Conservation (phyloP, 2,113 vertebrate species). For the Crotalus helleri region DNA sequence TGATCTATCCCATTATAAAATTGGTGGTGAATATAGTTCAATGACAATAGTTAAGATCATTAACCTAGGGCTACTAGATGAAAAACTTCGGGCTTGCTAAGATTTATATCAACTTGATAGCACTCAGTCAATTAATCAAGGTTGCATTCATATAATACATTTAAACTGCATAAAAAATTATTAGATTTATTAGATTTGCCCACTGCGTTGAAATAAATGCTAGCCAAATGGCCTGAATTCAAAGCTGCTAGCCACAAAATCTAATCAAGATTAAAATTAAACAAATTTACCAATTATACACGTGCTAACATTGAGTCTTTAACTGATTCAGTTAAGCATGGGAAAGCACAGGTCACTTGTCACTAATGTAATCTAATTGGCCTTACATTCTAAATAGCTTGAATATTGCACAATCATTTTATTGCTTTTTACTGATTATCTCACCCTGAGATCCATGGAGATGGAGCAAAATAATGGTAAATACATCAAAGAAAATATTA, state of each 20-base stretch:
- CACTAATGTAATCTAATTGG: neutral
- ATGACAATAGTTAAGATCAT: neutral
- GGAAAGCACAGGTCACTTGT: neutral
- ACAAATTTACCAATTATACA: neutral
- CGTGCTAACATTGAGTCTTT: neutral
- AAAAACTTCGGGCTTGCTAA: neutral
- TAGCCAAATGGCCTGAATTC: neutral
- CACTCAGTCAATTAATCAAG: neutral
- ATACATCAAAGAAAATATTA: neutral
- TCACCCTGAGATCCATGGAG: neutral
- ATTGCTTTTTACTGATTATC: neutral
- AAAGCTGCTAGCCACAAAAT: neutral
- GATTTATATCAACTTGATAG: neutral
- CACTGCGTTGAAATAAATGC: neutral
- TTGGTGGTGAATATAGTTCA: neutral
- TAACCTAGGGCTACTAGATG: neutral
- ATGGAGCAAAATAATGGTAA: neutral
- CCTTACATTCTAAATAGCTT: neutral
- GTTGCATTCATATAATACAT: neutral
- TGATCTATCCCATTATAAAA: neutral
- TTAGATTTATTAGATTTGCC: neutral
- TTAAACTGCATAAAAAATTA: neutral
- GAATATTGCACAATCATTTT: neutral
- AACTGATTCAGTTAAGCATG: neutral
- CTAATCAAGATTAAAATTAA: neutral